Evolutionary conservation across 1,140 invertebrate species (phyloP), one percentile per base, ranked within the genome.

Genomic region (Zaprionus vittiger): DNA sequence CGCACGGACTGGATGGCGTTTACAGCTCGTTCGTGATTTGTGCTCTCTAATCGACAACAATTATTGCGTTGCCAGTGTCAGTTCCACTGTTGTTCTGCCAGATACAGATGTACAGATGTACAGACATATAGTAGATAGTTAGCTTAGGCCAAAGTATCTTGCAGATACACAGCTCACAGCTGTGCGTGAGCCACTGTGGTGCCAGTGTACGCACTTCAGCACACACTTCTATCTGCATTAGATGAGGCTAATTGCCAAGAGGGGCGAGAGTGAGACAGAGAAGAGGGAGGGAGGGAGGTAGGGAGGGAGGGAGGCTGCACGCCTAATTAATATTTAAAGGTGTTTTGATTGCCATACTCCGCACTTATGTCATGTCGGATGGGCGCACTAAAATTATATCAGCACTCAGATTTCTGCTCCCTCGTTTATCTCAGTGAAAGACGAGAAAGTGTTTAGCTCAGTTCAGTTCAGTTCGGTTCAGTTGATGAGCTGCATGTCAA

Each of bases 271-370:
- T 17, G n/a, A 17, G 41, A 83, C 54, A 49, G 22, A 77, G 65
- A 64, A 63, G 63, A 26, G 37, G 52, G 14, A 31, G 7, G 28
- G 28, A 9, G 7, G 52, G 5, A 22, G 34, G 14, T 20, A 26
- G 37, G 52, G 7, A 28, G 37, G 52, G 7, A 28, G 14, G 52
- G 5, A 22, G 34, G 14, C 52, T 54, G 24, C 54, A 84, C 26
- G 84, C 65, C 79, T 87, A 87, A 87, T 87, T 87, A 87, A 87
- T 87, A 87, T 87, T 87, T 87, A 74, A 81, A 81, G 83, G 85
- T 84, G 85, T 69, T 83, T 79, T 67, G 49, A 77, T 79, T 44
- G 62, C 62, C 26, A 56, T 34, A 47, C 71, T 66, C 37, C 54
- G 71, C 47, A 68, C 73, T 86, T 87, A 83, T 83, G 84, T 87